Conservation (phyloP, 2,888 invertebrate species). For the Ischnura elegans region DNA sequence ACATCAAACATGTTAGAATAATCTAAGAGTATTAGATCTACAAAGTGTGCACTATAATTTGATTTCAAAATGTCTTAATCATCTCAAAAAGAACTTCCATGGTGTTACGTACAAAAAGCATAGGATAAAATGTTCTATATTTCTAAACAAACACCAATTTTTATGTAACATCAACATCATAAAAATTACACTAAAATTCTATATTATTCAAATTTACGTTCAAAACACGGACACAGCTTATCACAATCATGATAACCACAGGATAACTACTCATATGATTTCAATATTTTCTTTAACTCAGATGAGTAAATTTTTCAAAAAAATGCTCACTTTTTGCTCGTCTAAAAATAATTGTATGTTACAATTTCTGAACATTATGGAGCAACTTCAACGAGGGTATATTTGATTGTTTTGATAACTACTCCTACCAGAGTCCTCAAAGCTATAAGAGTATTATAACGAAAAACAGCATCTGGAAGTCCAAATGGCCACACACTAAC, state of each 20-base stretch:
- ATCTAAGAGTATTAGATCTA: conserved; percentile 56
- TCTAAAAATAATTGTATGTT: conserved; percentile 51
- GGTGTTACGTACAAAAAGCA: conserved; percentile 63
- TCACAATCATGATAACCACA: conserved; percentile 65
- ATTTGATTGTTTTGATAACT: conserved; percentile 27
- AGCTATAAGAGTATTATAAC: conserved; percentile 41
- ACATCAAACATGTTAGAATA: conserved; percentile 65
- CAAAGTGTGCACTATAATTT: conserved; percentile 60
- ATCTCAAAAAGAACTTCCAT: conserved; percentile 53
- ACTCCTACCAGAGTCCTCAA: conserved; percentile 59
- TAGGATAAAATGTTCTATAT: conserved; percentile 61
- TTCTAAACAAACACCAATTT: conserved; percentile 63
- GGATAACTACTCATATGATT: conserved; percentile 43
- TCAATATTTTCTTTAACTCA: conserved; percentile 43
- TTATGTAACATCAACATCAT: conserved; percentile 63
- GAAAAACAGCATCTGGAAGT: conserved; percentile 39
- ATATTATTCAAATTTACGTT: conserved; percentile 61
- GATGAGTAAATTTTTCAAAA: conserved; percentile 21
- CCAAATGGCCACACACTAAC: conserved; percentile 5
- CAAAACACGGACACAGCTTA: conserved; percentile 56
- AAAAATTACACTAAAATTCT: conserved; percentile 55
- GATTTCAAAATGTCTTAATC: conserved; percentile 53
- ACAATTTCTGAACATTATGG: conserved; percentile 57
- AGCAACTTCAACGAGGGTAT: conserved; percentile 59
- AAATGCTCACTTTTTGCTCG: conserved; percentile 53